Evolutionary conservation across 2,888 invertebrate genomes (phyloP).

Genomic region (Eristalinus aeneus): DNA sequence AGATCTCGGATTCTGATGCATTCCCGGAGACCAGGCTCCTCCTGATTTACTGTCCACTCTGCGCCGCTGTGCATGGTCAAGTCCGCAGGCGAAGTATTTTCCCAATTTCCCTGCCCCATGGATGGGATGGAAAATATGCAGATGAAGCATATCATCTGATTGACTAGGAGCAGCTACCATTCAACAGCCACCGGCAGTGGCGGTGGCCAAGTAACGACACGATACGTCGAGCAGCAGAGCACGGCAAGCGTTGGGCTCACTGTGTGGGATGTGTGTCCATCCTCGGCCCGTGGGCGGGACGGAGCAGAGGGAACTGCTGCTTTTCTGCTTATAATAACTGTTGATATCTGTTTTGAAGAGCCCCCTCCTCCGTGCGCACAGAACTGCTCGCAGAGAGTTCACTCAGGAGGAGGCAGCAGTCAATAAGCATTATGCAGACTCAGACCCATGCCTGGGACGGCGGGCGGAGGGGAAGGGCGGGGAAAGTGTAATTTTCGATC

Average conservation of each 20-base stretch:
- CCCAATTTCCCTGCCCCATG: slow-evolving; percentile 36
- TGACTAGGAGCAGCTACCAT: slow-evolving; percentile 56
- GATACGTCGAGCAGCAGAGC: not conserved
- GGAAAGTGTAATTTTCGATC: slow-evolving; percentile 69
- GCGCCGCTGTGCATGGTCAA: no score
- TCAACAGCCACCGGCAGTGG: not conserved
- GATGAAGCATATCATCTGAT: slow-evolving; percentile 62
- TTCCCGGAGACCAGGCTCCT: no score
- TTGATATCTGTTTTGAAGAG: slow-evolving; percentile 62
- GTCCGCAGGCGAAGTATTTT: not conserved
- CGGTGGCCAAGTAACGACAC: slow-evolving; percentile 42
- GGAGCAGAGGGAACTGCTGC: slow-evolving; percentile 14
- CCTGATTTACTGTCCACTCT: no score
- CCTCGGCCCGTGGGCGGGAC: not conserved
- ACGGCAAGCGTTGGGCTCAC: not conserved
- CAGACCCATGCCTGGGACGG: not conserved
- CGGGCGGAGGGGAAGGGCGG: not conserved
- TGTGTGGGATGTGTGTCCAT: slow-evolving; percentile 46
- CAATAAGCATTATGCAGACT: slow-evolving; percentile 68
- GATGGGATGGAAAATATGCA: slow-evolving; percentile 53
- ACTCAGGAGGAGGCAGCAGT: slow-evolving; percentile 43
- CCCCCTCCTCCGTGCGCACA: not conserved
- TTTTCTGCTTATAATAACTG: slow-evolving; percentile 60
- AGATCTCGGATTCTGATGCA: no score
- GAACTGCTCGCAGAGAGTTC: not conserved